A percentile compares a stretch with the other conserved stretches of the same genome.
These are phyloP conservation scores for Emesis russula DNA, from an alignment of 2,888 invertebrate species.

Conservation along the genomic window DNA sequence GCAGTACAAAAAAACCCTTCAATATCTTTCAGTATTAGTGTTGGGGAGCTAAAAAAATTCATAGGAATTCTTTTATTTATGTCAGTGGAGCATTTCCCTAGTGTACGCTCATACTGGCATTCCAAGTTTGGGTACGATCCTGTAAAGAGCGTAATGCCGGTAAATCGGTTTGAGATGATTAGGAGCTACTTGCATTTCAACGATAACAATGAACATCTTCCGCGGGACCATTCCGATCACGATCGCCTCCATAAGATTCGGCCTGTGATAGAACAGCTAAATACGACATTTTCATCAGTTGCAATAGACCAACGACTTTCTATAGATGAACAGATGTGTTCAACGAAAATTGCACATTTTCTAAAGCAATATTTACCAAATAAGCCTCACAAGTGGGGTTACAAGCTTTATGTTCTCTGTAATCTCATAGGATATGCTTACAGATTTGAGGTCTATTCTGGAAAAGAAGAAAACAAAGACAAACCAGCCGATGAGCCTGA, in stretches of 20 bases:
- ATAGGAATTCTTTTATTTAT: constrained; percentile 75
- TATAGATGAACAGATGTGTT: constrained; percentile 88
- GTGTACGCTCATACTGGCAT: constrained; percentile 82
- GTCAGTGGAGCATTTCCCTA: constrained; percentile 83
- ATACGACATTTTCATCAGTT: constrained; percentile 87
- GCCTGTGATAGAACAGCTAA: constrained; percentile 88
- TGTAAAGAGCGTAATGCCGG: constrained; percentile 76
- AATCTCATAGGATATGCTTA: constrained; percentile 75
- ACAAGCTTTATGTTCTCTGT: constrained; percentile 76
- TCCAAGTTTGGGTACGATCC: constrained; percentile 73
- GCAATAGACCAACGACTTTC: constrained; percentile 88
- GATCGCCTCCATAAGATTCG: constrained; percentile 87
- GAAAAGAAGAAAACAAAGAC: constrained; percentile 65
- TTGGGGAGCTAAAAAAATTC: too few relatives aligned
- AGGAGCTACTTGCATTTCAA: constrained; percentile 88
- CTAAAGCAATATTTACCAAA: constrained; percentile 86
- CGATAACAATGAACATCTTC: constrained; percentile 85
- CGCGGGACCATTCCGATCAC: constrained; percentile 79
- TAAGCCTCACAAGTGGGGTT: constrained; percentile 76
- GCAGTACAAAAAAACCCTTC: constrained; percentile 51
- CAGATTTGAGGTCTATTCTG: constrained; percentile 85
- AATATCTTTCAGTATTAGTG: too few relatives aligned
- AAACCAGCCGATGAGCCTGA: constrained; percentile 80
- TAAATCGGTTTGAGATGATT: constrained; percentile 81
- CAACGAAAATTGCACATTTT: constrained; percentile 89